Percentiles rank a stretch among this genome's conserved stretches.
Evolutionary conservation across 1,140 invertebrate genomes (phyloP).

Genomic region (Papilio polytes): DNA sequence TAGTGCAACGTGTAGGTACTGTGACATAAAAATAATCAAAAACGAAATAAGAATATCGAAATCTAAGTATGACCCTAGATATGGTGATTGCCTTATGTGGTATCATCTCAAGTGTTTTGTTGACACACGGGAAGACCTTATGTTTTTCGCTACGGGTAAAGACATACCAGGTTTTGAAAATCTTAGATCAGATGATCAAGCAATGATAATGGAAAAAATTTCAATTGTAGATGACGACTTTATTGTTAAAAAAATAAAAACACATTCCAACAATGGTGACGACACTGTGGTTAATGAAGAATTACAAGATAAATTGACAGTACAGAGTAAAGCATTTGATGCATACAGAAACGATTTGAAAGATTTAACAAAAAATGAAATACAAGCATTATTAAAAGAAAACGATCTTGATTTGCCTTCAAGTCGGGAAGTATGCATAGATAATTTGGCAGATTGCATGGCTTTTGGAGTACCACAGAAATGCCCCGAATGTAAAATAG

Average conservation of each 20-base stretch:
- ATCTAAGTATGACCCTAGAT: constrained; percentile 35
- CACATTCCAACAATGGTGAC: neutral
- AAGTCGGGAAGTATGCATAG: constrained; percentile 22
- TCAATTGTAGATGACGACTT: constrained; percentile 7
- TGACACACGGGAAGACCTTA: constrained; percentile 1
- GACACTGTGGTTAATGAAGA: neutral
- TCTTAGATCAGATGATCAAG: constrained; percentile 26
- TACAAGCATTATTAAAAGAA: constrained; percentile 23
- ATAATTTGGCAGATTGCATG: constrained; percentile 25
- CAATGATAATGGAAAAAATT: constrained; percentile 17
- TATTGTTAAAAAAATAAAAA: constrained; percentile 27
- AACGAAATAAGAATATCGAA: constrained; percentile 35
- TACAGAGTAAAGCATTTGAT: constrained; percentile 11
- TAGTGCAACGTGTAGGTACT: constrained; percentile 30
- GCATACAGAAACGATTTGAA: constrained; percentile 8
- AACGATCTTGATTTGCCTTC: constrained; percentile 7
- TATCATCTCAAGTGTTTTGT: constrained; percentile 30
- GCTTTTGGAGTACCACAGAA: constrained; percentile 19
- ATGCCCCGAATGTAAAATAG: constrained; percentile 24
- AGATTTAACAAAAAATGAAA: constrained; percentile 23
- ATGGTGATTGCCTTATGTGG: constrained; percentile 27
- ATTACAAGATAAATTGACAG: constrained; percentile 8
- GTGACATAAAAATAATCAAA: constrained; percentile 35
- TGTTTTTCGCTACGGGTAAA: constrained; percentile 32
- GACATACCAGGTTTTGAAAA: constrained; percentile 35